Evolutionary conservation across 1,140 invertebrate genomes (phyloP).

Genomic region (Bathynomus jamesi): DNA sequence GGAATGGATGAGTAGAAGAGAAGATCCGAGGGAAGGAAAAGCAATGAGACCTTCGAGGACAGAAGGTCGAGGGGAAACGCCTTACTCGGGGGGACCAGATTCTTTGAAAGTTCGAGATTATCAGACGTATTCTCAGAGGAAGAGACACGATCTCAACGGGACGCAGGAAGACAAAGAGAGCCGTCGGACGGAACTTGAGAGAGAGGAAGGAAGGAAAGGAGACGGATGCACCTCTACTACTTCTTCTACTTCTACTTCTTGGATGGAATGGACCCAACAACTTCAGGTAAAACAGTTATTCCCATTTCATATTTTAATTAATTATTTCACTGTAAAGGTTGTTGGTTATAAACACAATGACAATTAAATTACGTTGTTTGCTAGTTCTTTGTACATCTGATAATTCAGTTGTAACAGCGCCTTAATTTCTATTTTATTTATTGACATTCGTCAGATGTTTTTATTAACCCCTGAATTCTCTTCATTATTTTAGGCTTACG

Average conservation of each 20-base stretch:
- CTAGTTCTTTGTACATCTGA: neutral
- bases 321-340: neutral
- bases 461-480: slow-evolving; percentile 12
- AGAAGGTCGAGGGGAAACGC: neutral
- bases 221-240: slow-evolving; percentile 12
- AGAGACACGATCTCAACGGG: slow-evolving; percentile 1
- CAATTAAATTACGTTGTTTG: neutral
- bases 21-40: neutral
- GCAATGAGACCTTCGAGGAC: too few relatives aligned
- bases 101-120: neutral
- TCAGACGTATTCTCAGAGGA: neutral
- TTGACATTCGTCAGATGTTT: neutral
- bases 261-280: slow-evolving; percentile 41
- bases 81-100: neutral
- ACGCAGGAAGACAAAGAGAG: slow-evolving; percentile 15
- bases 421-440: neutral
- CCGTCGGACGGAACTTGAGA: neutral
- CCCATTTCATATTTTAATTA: neutral
- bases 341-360: neutral
- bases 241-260: slow-evolving; percentile 23
- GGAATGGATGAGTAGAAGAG: neutral
- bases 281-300: slow-evolving; percentile 33
- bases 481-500: slow-evolving; percentile 42
- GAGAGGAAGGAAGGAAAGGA: neutral
- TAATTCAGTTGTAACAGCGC: neutral